Evolutionary conservation across 2,888 invertebrate genomes (phyloP).

Genomic region (Caenorhabditis sp.): DNA sequence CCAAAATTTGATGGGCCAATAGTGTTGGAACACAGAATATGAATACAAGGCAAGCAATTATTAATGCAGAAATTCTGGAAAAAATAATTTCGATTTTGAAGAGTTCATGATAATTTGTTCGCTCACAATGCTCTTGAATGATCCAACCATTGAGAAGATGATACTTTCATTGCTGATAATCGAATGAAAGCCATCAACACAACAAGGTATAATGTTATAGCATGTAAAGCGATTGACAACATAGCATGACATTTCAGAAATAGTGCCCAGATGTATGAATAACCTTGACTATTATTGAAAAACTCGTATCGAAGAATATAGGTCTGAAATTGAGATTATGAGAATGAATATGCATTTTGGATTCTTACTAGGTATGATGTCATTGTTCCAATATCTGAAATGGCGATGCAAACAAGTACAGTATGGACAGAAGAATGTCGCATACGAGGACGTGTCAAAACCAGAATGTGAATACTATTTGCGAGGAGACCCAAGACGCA

Average conservation of each 20-base stretch:
- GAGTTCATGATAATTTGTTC: neutral
- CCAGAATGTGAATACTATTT: slow-evolving; percentile 56
- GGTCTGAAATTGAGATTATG: slow-evolving; percentile 40
- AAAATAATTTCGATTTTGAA: neutral
- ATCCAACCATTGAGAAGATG: slow-evolving; percentile 43
- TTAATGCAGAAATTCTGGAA: slow-evolving; percentile 40
- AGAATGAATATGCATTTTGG: neutral
- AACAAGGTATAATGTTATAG: slow-evolving; percentile 61
- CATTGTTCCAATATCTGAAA: slow-evolving; percentile 64
- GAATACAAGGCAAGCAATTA: slow-evolving; percentile 46
- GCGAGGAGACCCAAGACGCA: slow-evolving; percentile 56
- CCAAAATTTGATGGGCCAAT: slow-evolving; percentile 53
- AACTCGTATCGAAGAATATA: slow-evolving; percentile 62
- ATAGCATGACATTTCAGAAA: slow-evolving; percentile 61
- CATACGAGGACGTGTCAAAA: slow-evolving; percentile 58
- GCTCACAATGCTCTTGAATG: slow-evolving; percentile 48
- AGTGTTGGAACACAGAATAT: slow-evolving; percentile 56
- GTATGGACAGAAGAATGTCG: slow-evolving; percentile 57
- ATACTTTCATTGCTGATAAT: slow-evolving; percentile 49
- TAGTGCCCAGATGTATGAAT: slow-evolving; percentile 55
- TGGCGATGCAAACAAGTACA: slow-evolving; percentile 56
- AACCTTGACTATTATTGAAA: slow-evolving; percentile 44
- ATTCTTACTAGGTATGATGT: slow-evolving; percentile 52
- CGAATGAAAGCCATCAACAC: slow-evolving; percentile 66
- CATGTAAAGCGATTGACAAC: slow-evolving; percentile 59